Base-by-base conservation (phyloP, 2,113 vertebrate genomes). In the Dermatemys mawii region DNA sequence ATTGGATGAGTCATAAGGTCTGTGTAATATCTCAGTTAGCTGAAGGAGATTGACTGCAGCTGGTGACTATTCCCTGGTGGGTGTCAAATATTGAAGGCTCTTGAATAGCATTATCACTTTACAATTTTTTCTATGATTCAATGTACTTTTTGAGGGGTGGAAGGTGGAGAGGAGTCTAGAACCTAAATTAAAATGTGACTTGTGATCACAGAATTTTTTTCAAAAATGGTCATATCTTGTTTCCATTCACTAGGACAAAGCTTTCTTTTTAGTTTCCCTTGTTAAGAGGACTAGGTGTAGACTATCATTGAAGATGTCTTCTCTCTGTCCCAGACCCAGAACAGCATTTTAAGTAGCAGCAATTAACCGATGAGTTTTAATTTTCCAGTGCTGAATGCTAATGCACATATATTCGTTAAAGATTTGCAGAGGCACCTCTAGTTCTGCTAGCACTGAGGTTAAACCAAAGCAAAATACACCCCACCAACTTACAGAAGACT, bases 71-170 rank as follows among this genome's bases (percentile, higher is more conserved):
- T 82, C 83, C 76, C 83, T 86, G 87, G 85, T 0, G 0, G 79
- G 84, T 11, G 94, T 93, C 93, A 96, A 95, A 91, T 84, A 32
- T 90, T 95, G 93, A 96, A 95, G 90, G 76, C 82, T 86, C 92
- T 89, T 63, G 22, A 86, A 81, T 29, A 6, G 4, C 54, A 75
- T 8, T 57, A 41, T 49, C 86, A 85, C 63, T 26, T 89, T 17
- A 0, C 50, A 1, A 2, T 53, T 86, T 83, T 21, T 70, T 48
- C 57, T 4, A 81, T 55, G 51, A 51, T 51, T 51, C n/a, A n/a
- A n/a, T n/a, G n/a, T n/a, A n/a, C n/a, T n/a, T n/a, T n/a, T n/a
- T n/a, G n/a, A n/a, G n/a, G n/a, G n/a, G n/a, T n/a, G n/a, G 70
- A 82, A 27, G 27, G 60, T 9, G 11, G 11, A 11, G 54, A 55